Evolutionary conservation across 2,888 invertebrate species (phyloP).

Genomic region (Plebejus melissa): DNA sequence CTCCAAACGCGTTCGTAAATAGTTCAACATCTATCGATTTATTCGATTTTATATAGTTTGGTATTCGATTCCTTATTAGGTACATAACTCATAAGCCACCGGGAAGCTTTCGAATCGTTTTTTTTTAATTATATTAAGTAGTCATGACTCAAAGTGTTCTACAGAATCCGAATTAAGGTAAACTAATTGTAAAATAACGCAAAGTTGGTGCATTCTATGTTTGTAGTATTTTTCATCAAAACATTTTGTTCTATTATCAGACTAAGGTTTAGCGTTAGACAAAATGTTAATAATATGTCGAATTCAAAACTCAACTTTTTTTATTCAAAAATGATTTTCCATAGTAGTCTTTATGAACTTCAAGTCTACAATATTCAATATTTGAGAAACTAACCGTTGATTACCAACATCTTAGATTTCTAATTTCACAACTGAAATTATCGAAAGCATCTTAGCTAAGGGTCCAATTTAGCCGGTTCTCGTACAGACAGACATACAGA

Average conservation of each 20-base stretch:
- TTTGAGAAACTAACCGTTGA: too few species aligned
- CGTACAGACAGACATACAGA: slow-evolving; percentile 14
- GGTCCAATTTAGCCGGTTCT: slow-evolving; percentile 4
- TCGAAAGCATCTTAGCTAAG: not conserved
- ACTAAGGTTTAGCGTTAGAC: too few species aligned
- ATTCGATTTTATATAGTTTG: not conserved
- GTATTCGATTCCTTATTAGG: not conserved
- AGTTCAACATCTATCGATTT: not conserved
- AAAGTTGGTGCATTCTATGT: not conserved
- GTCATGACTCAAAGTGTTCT: too few species aligned
- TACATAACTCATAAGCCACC: not conserved
- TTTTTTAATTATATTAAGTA: not conserved
- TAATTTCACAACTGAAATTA: not conserved
- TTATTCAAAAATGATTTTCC: too few species aligned
- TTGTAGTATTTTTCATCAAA: not conserved
- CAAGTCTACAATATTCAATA: too few species aligned
- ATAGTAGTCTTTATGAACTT: too few species aligned
- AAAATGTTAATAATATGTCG: too few species aligned
- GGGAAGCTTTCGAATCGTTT: not conserved
- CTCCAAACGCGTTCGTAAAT: not conserved
- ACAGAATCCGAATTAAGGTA: too few species aligned
- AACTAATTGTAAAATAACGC: not conserved
- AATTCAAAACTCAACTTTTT: too few species aligned
- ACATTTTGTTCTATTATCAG: not conserved
- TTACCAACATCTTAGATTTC: not conserved